These are phyloP conservation scores for Lophius americanus DNA, from an alignment of 2,797 vertebrate species.

Conservation along the genomic window DNA sequence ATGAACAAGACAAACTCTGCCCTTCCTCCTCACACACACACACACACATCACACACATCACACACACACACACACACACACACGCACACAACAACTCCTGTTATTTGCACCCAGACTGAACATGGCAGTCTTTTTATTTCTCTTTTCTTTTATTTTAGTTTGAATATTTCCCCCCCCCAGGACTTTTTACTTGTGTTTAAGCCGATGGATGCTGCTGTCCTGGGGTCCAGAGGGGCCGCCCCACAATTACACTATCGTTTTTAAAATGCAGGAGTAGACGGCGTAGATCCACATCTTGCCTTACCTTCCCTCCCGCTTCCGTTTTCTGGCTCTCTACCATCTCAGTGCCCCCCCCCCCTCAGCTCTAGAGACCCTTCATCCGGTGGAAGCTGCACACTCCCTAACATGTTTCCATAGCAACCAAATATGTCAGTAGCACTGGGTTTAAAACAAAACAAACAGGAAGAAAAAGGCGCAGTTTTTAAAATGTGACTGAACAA, in stretches of 20 bases:
- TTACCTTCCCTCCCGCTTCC: constrained; percentile 67
- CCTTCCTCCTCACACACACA: constrained; percentile 35
- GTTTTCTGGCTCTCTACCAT: constrained; percentile 34
- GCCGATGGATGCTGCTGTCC: constrained; percentile 56
- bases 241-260: constrained; percentile 64
- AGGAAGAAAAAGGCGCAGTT: constrained; percentile 50
- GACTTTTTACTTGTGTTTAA: constrained; percentile 54
- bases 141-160: constrained; percentile 10
- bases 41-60: constrained; percentile 8
- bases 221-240: constrained; percentile 46
- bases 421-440: constrained; percentile 75
- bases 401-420: constrained; percentile 58
- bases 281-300: constrained; percentile 73
- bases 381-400: constrained; percentile 54
- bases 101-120: constrained; percentile 73
- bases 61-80: constrained; percentile 33
- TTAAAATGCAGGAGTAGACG: constrained; percentile 65
- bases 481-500: constrained; percentile 71
- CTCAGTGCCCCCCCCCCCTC: constrained; percentile 25
- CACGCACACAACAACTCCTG: constrained; percentile 44
- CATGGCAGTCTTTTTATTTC: constrained; percentile 50
- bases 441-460: constrained; percentile 31
- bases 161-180: constrained; percentile 17
- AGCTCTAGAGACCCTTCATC: constrained; percentile 46
- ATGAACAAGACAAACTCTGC: constrained; percentile 44